Conservation (phyloP, 1,140 invertebrate species). For the Meloidogyne hapla region DNA sequence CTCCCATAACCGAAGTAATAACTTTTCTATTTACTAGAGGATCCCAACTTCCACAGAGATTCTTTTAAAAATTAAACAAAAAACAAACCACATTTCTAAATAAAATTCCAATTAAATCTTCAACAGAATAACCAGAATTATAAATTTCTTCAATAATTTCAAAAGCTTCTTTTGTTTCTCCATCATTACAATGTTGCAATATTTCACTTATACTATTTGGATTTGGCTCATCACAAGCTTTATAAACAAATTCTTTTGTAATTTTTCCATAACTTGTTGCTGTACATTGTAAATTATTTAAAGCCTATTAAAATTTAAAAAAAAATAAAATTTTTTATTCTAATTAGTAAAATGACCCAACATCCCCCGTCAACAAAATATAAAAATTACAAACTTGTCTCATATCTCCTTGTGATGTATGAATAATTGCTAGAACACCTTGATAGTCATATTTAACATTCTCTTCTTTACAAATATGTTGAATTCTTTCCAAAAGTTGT, state of each 20-base stretch:
- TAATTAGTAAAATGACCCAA: too few relatives aligned
- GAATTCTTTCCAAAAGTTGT: conserved; percentile 77
- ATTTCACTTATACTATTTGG: conserved; percentile 88
- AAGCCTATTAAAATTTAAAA: conserved; percentile 68
- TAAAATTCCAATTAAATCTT: conserved; percentile 35
- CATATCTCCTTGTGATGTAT: conserved; percentile 98
- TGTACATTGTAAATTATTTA: conserved; percentile 98
- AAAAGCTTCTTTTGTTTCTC: conserved; percentile 67
- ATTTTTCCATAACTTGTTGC: conserved; percentile 88
- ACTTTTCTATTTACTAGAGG: neutral
- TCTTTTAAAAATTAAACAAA: too few relatives aligned
- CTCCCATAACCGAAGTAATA: neutral
- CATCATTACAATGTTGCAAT: conserved; percentile 75
- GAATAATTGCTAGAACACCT: conserved; percentile 91
- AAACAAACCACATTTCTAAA: conserved; percentile 25
- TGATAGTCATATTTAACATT: conserved; percentile 83
- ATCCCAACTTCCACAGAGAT: too few relatives aligned
- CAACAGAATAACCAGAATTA: conserved; percentile 37
- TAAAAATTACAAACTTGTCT: too few relatives aligned
- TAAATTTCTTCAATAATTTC: conserved; percentile 42
- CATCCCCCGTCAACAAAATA: too few relatives aligned
- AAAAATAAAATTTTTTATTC: too few relatives aligned
- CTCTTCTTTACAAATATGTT: conserved; percentile 76
- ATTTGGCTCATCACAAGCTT: conserved; percentile 98
- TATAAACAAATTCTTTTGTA: conserved; percentile 94